phyloP scores from a whole-genome alignment of 2,888 invertebrate species.

The Ectropis crepuscularia region DNA sequence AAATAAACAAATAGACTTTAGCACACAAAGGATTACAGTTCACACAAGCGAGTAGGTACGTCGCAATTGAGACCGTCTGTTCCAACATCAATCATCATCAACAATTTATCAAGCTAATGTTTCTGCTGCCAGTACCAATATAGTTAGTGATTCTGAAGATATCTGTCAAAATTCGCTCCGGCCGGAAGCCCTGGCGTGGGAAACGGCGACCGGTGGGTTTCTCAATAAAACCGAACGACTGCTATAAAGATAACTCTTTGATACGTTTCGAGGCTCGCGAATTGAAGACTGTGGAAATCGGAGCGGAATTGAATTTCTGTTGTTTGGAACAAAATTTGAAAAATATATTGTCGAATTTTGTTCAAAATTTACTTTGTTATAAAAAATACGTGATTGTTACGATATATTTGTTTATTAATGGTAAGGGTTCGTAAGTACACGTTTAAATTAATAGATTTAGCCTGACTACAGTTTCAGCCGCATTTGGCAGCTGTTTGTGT shows the following conservation, averaged over 20 bases:
- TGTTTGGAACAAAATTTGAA: slow-evolving; percentile 19
- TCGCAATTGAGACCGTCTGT: slow-evolving; percentile 23
- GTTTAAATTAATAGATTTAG: too few species aligned
- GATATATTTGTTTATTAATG: too few species aligned
- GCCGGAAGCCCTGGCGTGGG: slow-evolving; percentile 80
- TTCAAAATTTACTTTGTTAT: too few species aligned
- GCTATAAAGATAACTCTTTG: slow-evolving; percentile 63
- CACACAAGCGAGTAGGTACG: slow-evolving; percentile 19
- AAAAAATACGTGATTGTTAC: too few species aligned
- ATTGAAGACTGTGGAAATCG: slow-evolving; percentile 50
- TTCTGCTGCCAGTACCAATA: slow-evolving; percentile 67
- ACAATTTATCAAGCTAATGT: slow-evolving; percentile 47
- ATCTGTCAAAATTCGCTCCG: slow-evolving; percentile 84
- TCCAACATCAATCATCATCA: slow-evolving; percentile 42
- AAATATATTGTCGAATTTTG: slow-evolving; percentile 1
- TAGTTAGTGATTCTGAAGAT: slow-evolving; percentile 72
- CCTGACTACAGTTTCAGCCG: too few species aligned
- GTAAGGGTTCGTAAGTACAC: too few species aligned
- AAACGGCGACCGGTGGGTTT: slow-evolving; percentile 72
- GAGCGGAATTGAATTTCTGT: slow-evolving; percentile 44
- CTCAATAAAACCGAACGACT: slow-evolving; percentile 78
- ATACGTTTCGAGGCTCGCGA: slow-evolving; percentile 53
- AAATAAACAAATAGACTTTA: slow-evolving; percentile 11
- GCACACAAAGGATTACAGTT: slow-evolving; percentile 23
- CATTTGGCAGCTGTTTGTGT: too few species aligned